Evolutionary conservation across 1,140 invertebrate genomes (phyloP), one percentile per base, ranked within the genome.

Genomic region (Calycopis cecrops): DNA sequence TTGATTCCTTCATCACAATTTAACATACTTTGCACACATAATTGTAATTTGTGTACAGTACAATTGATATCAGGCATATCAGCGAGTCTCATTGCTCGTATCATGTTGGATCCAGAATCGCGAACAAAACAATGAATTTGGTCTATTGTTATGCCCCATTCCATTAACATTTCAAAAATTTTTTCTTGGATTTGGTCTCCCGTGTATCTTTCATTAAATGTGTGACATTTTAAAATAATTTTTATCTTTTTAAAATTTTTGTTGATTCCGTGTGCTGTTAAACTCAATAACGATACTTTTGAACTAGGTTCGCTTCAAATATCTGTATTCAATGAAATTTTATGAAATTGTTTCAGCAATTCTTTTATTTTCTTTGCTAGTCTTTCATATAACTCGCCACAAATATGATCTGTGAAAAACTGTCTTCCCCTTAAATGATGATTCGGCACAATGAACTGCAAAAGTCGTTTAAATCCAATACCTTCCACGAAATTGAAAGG

Each of bases 401-500:
- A 65, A 18, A 69, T 34, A 49, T 44, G 38, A 9, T 60, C 37
- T 18, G 57, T 55, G 35, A 63, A 66, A 58, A 55, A 63, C 11
- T 66, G 16, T 9, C 57, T 35, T 0, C 63, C 66, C 53, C 59
- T 63, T 38, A 69, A 48, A 12, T 59, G 33, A 38, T 69, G 63
- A 54, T 56, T 60, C 35, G 66, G 66, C n/a, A 63, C 14, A 35
- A 37, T 47, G 0, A 35, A 35, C 33, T 69, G 44, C 44, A 65
- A 59, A n/a, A 69, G 0, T 14, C 66, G 53, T 6, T 44, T 55
- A 60, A 68, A 68, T 14, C 62, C 65, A 18, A 62, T 50, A 9
- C 57, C 53, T 58, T 68, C 65, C 9, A 68, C 65, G 51, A 65
- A 62, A 60, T 60, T 16, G 35, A 65, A 65, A 9, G 63, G 37